Conservation (phyloP, 2,888 invertebrate genomes). For the Apotomis turbidana region DNA sequence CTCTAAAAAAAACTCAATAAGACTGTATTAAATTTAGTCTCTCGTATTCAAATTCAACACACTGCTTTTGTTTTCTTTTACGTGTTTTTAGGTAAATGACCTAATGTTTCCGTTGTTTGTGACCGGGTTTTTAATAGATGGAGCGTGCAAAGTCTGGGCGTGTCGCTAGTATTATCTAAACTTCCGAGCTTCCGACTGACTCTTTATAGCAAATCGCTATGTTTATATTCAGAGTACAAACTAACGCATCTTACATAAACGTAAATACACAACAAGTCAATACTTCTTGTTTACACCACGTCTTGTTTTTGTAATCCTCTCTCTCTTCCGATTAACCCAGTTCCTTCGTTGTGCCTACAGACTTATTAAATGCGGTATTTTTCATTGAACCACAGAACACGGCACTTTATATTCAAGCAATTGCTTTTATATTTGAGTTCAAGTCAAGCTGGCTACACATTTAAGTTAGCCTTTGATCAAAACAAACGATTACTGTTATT, state of each 20-base stretch:
- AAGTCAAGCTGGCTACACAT: not conserved
- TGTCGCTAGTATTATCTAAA: too few species aligned
- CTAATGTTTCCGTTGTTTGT: too few species aligned
- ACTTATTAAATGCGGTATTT: not conserved
- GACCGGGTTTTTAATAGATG: too few species aligned
- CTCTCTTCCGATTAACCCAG: constrained; percentile 6
- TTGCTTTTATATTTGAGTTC: not conserved
- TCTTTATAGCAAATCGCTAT: not conserved
- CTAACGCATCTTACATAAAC: not conserved
- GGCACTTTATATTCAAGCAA: not conserved
- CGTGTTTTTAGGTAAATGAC: too few species aligned
- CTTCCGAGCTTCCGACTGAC: too few species aligned
- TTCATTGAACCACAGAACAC: not conserved
- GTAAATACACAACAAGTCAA: not conserved
- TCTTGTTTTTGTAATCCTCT: constrained; percentile 2
- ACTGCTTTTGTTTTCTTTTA: too few species aligned
- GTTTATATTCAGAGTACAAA: not conserved
- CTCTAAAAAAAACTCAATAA: too few species aligned
- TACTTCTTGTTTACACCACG: not conserved
- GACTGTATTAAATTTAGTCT: too few species aligned
- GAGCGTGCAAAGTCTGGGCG: too few species aligned
- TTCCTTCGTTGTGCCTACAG: constrained; percentile 4
- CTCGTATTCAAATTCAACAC: too few species aligned
- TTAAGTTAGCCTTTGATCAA: constrained; percentile 7
- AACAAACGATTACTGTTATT: constrained; percentile 12